Evolutionary conservation across 2,113 vertebrate genomes (phyloP).

Genomic region (Pelvicachromis taeniatus): DNA sequence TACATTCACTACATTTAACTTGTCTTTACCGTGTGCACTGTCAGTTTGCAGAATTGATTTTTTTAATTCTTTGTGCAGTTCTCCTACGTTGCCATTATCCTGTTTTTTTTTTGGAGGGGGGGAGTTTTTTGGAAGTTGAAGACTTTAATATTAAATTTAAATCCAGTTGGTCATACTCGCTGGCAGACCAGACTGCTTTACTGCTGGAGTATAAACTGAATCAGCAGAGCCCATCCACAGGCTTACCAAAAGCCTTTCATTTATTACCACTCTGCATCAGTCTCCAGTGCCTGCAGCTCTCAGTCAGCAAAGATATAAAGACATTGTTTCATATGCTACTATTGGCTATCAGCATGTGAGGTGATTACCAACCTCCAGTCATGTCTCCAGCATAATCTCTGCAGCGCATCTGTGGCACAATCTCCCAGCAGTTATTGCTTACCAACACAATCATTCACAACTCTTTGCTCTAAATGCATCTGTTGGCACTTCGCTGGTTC

Average conservation of each 20-base stretch:
- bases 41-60: not conserved
- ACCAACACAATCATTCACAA: not conserved
- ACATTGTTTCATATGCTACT: not conserved
- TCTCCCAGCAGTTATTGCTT: not conserved
- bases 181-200: not conserved
- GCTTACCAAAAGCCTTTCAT: constrained; percentile 15
- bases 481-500: not conserved
- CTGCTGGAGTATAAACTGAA: not conserved
- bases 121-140: not conserved
- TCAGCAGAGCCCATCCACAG: not conserved
- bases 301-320: not conserved
- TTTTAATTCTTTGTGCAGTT: not conserved
- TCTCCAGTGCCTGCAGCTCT: not conserved
- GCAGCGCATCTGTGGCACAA: not conserved
- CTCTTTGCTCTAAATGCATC: not conserved
- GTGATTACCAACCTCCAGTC: not conserved
- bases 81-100: not conserved
- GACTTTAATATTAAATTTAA: constrained; percentile 22
- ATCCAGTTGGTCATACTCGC: not conserved
- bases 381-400: not conserved
- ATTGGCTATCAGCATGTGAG: not conserved
- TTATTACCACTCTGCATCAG: constrained; percentile 5
- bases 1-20: not conserved
- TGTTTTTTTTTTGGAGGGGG: not conserved
- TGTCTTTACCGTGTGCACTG: not conserved